Conservation (phyloP, 2,888 invertebrate species). For the Pristionchus arcanus region DNA sequence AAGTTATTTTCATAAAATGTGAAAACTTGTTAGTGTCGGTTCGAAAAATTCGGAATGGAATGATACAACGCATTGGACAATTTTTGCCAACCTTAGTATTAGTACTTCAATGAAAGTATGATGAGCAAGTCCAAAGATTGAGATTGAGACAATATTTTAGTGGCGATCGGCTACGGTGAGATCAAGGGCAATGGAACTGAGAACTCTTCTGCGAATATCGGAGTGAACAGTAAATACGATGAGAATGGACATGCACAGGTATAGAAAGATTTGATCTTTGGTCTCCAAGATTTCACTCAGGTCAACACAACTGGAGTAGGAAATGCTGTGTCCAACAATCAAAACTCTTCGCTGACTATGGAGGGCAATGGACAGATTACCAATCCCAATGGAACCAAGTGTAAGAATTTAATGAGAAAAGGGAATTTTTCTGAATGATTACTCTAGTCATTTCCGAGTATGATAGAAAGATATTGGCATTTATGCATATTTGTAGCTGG, state of each 20-base stretch:
- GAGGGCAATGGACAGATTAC: constrained; percentile 61
- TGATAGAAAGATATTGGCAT: too few species aligned
- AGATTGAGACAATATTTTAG: constrained; percentile 45
- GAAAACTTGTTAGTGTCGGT: too few species aligned
- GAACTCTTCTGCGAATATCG: constrained; percentile 64
- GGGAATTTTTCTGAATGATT: too few species aligned
- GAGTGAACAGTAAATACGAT: constrained; percentile 64
- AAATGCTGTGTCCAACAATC: constrained; percentile 60
- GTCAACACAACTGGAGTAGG: constrained; percentile 63
- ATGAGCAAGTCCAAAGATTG: too few species aligned
- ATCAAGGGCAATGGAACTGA: constrained; percentile 64
- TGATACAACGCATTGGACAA: too few species aligned
- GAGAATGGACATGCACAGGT: constrained; percentile 63
- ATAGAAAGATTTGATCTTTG: constrained; percentile 3
- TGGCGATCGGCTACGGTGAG: constrained; percentile 66
- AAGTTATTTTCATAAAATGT: too few species aligned
- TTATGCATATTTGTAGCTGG: constrained; percentile 50
- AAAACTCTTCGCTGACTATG: constrained; percentile 61
- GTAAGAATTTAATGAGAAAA: constrained; percentile 19
- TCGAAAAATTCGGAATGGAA: too few species aligned
- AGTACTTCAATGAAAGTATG: too few species aligned
- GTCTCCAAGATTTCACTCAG: neutral
- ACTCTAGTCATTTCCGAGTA: too few species aligned
- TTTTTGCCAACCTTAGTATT: too few species aligned
- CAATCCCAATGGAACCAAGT: constrained; percentile 58